Conservation (phyloP, 1,140 invertebrate genomes). For the Portunus trituberculatus region DNA sequence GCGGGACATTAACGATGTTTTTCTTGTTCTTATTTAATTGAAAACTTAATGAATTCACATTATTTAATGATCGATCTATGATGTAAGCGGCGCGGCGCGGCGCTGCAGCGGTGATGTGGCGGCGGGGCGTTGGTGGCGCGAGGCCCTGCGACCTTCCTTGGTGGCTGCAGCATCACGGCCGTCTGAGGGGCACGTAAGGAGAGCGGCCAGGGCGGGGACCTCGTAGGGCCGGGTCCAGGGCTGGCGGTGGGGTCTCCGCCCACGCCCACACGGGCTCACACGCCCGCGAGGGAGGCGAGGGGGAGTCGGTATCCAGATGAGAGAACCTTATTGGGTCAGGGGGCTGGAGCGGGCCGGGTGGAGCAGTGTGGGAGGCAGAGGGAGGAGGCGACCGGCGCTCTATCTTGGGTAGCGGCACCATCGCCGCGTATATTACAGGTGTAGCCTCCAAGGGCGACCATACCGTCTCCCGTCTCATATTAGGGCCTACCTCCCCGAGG, state of each 20-base stretch:
- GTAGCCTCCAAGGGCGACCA: slow-evolving; percentile 60
- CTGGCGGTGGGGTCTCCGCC: slow-evolving; percentile 48
- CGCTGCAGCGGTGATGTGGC: neutral
- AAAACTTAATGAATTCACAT: no score
- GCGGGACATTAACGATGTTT: no score
- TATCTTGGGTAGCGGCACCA: slow-evolving; percentile 59
- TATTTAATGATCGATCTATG: no score
- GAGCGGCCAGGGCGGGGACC: slow-evolving; percentile 57
- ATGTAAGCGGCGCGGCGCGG: neutral
- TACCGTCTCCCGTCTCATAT: slow-evolving; percentile 51
- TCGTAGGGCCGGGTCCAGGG: slow-evolving; percentile 50
- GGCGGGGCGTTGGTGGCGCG: neutral
- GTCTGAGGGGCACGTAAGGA: neutral
- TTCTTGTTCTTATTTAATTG: no score
- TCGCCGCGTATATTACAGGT: slow-evolving; percentile 55
- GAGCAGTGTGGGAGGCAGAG: slow-evolving; percentile 31
- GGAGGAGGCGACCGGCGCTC: slow-evolving; percentile 36
- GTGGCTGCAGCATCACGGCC: slow-evolving; percentile 17
- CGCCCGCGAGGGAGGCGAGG: slow-evolving; percentile 42
- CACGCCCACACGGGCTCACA: slow-evolving; percentile 53
- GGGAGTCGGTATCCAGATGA: slow-evolving; percentile 51
- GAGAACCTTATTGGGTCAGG: slow-evolving; percentile 44
- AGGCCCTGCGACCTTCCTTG: neutral
- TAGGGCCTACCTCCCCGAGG: neutral
- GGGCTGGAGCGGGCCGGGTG: slow-evolving; percentile 34